Percentiles rank a stretch among this genome's conserved stretches.
Conservation (phyloP, 2,888 invertebrate genomes). For the Thecocarcelia acutangulata region DNA sequence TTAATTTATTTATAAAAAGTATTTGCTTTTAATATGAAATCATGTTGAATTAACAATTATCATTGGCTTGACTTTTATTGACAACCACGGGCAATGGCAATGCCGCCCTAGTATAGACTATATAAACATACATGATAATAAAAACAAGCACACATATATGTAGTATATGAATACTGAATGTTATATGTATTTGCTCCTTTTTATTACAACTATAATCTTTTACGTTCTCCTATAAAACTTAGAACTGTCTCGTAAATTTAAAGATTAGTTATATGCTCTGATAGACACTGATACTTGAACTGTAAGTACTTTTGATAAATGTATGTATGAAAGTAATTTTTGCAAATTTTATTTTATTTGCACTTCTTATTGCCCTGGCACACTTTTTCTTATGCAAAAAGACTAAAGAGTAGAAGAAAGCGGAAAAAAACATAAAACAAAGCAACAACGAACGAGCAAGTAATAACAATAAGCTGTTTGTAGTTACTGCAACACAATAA, state of each 20-base stretch:
- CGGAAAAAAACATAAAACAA: slow-evolving; percentile 3
- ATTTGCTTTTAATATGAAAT: too few species aligned
- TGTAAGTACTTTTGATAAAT: slow-evolving; percentile 45
- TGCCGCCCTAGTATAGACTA: too few species aligned
- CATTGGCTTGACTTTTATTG: too few species aligned
- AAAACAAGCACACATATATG: not conserved
- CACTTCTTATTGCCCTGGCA: slow-evolving; percentile 52
- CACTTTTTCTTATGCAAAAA: slow-evolving; percentile 38
- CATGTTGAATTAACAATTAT: too few species aligned
- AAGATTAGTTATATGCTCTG: slow-evolving; percentile 61
- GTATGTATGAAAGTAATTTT: not conserved
- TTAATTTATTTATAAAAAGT: too few species aligned
- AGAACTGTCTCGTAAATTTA: slow-evolving; percentile 60
- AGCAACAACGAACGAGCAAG: slow-evolving; percentile 1
- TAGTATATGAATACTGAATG: not conserved
- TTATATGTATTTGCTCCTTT: slow-evolving; percentile 23
- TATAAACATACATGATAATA: too few species aligned
- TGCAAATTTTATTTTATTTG: slow-evolving; percentile 28
- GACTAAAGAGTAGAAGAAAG: too few species aligned
- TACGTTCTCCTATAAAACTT: slow-evolving; percentile 33
- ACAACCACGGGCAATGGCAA: too few species aligned
- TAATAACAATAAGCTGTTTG: slow-evolving; percentile 39
- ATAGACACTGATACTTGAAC: slow-evolving; percentile 61
- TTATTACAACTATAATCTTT: slow-evolving; percentile 35
- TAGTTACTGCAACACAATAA: slow-evolving; percentile 23